These are phyloP conservation scores for Lichenostomus cassidix DNA, from an alignment of 2,113 vertebrate species.

Conservation along the genomic window DNA sequence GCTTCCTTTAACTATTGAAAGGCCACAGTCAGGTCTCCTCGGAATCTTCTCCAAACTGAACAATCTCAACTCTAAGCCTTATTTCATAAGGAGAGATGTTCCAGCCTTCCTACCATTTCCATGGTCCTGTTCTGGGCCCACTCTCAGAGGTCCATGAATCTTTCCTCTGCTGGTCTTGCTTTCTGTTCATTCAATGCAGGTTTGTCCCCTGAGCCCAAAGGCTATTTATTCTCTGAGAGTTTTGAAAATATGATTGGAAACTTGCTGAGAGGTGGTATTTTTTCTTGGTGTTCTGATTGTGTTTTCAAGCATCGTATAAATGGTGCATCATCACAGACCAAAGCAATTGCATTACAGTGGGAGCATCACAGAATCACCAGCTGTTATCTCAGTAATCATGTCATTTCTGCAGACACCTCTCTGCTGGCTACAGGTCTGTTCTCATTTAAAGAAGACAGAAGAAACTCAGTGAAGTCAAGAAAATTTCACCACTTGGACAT, in stretches of 20 bases:
- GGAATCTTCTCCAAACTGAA: not conserved
- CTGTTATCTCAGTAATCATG: not conserved
- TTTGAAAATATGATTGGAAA: not conserved
- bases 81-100: not conserved
- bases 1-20: not conserved
- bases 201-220: not conserved
- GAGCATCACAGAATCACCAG: not conserved
- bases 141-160: not conserved
- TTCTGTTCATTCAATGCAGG: not conserved
- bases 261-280: not conserved
- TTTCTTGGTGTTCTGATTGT: not conserved
- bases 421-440: not conserved
- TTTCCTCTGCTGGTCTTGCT: not conserved
- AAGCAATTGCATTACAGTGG: not conserved
- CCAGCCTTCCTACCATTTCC: not conserved
- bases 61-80: not conserved
- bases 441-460: not conserved
- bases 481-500: not conserved
- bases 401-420: not conserved
- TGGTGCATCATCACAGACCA: not conserved
- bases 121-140: accelerated
- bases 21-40: not conserved
- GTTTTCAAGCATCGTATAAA: not conserved
- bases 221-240: not conserved
- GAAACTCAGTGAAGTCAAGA: not conserved